A percentile compares a stretch with the other conserved stretches of the same genome.
Evolutionary conservation across 2,797 vertebrate species (phyloP).

Genomic region (Smutsia temminckii): DNA sequence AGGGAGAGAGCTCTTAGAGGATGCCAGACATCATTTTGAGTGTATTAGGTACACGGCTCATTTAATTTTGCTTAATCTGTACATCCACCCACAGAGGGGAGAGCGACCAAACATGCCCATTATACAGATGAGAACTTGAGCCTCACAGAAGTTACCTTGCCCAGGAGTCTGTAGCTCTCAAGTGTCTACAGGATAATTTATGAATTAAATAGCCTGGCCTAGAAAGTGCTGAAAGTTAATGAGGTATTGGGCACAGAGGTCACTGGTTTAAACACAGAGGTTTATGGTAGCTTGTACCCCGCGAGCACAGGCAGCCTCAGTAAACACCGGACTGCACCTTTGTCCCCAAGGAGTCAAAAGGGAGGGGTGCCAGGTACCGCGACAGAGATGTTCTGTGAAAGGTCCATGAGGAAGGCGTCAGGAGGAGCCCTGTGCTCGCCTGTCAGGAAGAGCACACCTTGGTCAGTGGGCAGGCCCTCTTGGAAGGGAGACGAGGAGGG

Average conservation of each 20-base stretch:
- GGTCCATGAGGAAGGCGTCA: background rate
- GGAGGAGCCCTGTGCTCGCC: background rate
- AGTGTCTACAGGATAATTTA: background rate
- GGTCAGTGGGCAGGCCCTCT: background rate
- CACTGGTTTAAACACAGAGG: no score
- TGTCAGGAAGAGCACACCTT: background rate
- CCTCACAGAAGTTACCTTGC: background rate
- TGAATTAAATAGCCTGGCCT: background rate
- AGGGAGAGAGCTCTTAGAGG: background rate
- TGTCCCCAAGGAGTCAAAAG: background rate
- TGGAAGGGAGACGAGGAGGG: background rate
- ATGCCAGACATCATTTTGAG: background rate
- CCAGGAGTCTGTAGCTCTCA: background rate
- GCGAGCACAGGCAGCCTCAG: background rate
- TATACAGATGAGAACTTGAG: background rate
- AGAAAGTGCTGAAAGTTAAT: background rate
- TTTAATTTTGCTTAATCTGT: background rate
- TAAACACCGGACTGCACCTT: background rate
- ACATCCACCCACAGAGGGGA: background rate
- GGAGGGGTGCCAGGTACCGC: accelerated
- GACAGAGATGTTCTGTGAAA: background rate
- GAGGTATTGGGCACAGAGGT: background rate
- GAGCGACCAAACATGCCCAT: background rate
- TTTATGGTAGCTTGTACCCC: background rate
- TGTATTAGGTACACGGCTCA: background rate